Base-by-base conservation (phyloP, 2,888 invertebrate species). In the Megamerina dolium region DNA sequence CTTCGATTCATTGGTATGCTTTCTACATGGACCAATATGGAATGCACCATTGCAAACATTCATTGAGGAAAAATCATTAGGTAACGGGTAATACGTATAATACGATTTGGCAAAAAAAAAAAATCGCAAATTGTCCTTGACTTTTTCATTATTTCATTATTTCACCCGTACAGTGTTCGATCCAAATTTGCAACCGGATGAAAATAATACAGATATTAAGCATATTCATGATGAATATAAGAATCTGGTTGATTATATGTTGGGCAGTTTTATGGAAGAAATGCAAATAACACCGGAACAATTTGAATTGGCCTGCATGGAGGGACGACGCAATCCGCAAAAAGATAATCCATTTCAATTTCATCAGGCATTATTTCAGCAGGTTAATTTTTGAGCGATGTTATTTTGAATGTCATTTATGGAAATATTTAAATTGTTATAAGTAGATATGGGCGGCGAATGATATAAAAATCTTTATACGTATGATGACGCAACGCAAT, bases 401-500 rank as follows among this genome's bases (percentile, higher is more conserved):
- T 18, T 6, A 8, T 18, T 8, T 23, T 23, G 8, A 23, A 23
- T 23, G 10, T 6, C 10, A 23, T 10, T 8, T 8, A 8, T 8
- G 23, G 8, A 23, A 10, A 8, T 23, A 23, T 8, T 10, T 8
- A 23, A 23, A 8, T 8, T 8, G 10, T 23, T 23, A 8, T 23
- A 8, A 8, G 10, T 23, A 23, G 76, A 87, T 94, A 46, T 88
- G 92, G 87, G 92, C 94, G 0, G 92, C 92, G 1, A 92, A 93
- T 63, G 91, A 94, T 69, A 87, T 84, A 58, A 81, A 84, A 51
- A 85, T 92, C 70, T 94, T 94, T 65, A 84, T 85, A 44, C 80
- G 86, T 49, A 87, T 94, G 83, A 94, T 94, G 94, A 86, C 85
- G 6, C 88, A 91, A 64, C 85, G 89, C 60, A 94, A 94, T 68